Evolutionary conservation across 2,113 vertebrate genomes (phyloP).

Genomic region (Trochalopteron elliotii): DNA sequence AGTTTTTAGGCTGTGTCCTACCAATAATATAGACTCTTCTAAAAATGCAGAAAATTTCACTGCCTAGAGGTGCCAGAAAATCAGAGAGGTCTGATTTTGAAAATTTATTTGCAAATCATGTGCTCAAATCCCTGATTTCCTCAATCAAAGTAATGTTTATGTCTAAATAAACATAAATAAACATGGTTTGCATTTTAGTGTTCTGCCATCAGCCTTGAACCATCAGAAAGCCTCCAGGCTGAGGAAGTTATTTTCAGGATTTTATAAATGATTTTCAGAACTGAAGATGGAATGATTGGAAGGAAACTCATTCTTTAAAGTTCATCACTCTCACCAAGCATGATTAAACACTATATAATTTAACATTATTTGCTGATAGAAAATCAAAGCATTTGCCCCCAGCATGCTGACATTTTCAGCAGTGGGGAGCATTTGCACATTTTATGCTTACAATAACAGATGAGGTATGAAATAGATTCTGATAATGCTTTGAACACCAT

Average conservation of each 20-base stretch:
- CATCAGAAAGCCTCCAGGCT: background rate
- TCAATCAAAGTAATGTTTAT: background rate
- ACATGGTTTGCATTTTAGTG: background rate
- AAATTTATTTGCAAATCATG: background rate
- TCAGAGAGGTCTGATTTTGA: background rate
- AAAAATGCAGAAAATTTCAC: background rate
- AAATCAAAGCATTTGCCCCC: constrained; percentile 61
- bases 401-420: constrained; percentile 54
- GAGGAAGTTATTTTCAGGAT: background rate
- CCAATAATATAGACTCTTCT: background rate
- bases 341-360: constrained; percentile 57
- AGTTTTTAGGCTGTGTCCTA: background rate
- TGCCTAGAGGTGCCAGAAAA: background rate
- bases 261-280: constrained; percentile 3
- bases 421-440: constrained; percentile 22
- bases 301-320: constrained; percentile 38
- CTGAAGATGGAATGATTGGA: constrained; percentile 7
- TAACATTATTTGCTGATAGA: constrained; percentile 49
- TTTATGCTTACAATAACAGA: constrained; percentile 64
- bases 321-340: constrained; percentile 45
- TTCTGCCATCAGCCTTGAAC: background rate
- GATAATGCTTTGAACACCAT: constrained; percentile 34
- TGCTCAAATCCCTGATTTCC: background rate
- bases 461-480: constrained; percentile 70
- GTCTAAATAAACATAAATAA: background rate